Evolutionary conservation across 2,113 vertebrate species (phyloP).

Genomic region (Oryzias celebensis): DNA sequence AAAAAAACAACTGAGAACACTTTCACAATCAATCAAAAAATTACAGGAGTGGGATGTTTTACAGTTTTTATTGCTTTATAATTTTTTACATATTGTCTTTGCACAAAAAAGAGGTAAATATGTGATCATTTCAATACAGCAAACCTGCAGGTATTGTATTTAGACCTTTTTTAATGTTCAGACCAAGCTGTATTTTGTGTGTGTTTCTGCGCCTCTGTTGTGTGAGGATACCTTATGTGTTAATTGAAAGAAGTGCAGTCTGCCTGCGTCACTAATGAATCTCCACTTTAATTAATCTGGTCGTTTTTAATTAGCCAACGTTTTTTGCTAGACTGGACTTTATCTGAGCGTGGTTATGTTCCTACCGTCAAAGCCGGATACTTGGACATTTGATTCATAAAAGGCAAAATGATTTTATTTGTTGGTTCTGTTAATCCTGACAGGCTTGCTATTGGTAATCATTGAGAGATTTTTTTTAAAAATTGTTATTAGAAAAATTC

Average conservation of each 20-base stretch:
- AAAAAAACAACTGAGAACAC: too few relatives aligned
- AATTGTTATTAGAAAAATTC: slow-evolving; percentile 13
- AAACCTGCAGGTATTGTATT: too few relatives aligned
- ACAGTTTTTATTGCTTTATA: too few relatives aligned
- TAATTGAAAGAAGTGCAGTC: slow-evolving; percentile 51
- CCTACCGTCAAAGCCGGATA: slow-evolving; percentile 41
- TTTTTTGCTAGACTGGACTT: slow-evolving; percentile 60
- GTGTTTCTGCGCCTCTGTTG: slow-evolving; percentile 9
- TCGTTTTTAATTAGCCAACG: slow-evolving; percentile 74
- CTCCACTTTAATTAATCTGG: slow-evolving; percentile 71
- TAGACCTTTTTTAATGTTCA: background rate
- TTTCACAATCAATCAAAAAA: too few relatives aligned
- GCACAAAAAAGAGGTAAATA: too few relatives aligned
- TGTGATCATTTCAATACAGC: too few relatives aligned
- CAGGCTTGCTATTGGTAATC: slow-evolving; percentile 34
- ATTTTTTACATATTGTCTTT: too few relatives aligned
- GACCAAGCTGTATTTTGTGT: background rate
- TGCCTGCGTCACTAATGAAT: slow-evolving; percentile 55
- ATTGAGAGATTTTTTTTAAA: background rate
- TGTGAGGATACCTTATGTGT: slow-evolving; percentile 30
- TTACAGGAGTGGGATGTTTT: too few relatives aligned
- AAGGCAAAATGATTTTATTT: slow-evolving; percentile 56
- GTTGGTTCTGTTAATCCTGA: slow-evolving; percentile 53
- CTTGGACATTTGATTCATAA: slow-evolving; percentile 40
- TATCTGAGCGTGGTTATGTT: slow-evolving; percentile 61